Evolutionary conservation across 1,140 invertebrate genomes (phyloP).

Genomic region (Rhizoglyphus robini): DNA sequence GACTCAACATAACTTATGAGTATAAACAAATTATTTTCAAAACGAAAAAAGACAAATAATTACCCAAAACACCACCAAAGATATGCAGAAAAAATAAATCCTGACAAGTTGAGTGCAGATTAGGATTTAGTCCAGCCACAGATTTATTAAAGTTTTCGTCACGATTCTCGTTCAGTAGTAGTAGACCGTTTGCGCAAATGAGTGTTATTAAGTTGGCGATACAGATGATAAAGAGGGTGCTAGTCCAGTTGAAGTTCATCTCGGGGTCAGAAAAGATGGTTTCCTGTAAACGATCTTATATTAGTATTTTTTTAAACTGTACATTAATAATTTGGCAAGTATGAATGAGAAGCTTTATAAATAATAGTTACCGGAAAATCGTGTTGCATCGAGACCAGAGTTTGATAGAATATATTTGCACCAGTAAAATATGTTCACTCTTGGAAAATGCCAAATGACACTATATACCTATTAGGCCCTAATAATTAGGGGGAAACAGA

Average conservation of each 20-base stretch:
- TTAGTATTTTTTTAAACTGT: background rate
- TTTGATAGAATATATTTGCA: conserved; percentile 62
- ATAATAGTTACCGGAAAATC: background rate
- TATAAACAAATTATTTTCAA: conserved; percentile 27
- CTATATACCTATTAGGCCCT: conserved; percentile 46
- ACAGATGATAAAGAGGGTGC: conserved; percentile 64
- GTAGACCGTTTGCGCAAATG: conserved; percentile 21
- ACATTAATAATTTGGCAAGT: too few species aligned
- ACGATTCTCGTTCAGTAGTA: background rate
- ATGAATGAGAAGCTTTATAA: background rate
- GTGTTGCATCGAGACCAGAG: background rate
- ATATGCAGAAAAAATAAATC: too few species aligned
- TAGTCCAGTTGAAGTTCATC: conserved; percentile 68
- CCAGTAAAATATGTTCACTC: conserved; percentile 68
- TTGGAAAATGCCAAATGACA: conserved; percentile 72
- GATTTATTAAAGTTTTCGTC: conserved; percentile 54
- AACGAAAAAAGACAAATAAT: too few species aligned
- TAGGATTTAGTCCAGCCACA: conserved; percentile 61
- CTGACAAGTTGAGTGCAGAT: conserved; percentile 54
- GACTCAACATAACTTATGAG: conserved; percentile 68
- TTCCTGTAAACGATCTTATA: background rate
- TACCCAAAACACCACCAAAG: conserved; percentile 56
- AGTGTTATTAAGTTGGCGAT: conserved; percentile 38
- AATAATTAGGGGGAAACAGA: too few species aligned
- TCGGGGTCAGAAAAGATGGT: conserved; percentile 47